Conservation (phyloP, 2,113 vertebrate species). For the Archilochus colubris region DNA sequence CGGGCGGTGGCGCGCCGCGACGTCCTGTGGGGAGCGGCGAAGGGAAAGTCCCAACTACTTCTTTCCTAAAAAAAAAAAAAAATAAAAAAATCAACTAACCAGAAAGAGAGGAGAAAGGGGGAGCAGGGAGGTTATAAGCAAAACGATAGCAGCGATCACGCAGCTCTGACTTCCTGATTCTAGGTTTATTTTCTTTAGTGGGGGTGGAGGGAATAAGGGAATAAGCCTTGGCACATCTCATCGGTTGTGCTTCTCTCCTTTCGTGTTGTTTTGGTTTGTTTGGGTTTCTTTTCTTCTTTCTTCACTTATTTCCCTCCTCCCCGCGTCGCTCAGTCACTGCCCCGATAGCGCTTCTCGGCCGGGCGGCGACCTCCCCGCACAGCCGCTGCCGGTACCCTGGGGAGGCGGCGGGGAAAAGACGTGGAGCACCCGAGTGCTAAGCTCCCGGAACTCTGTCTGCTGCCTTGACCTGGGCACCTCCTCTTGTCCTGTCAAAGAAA, state of each 20-base stretch:
- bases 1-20: not conserved
- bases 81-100: too few relatives aligned
- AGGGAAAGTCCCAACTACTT: not conserved
- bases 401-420: not conserved
- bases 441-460: not conserved
- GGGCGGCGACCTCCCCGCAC: not conserved
- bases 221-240: conserved; percentile 10
- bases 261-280: not conserved
- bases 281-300: not conserved
- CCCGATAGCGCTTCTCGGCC: not conserved
- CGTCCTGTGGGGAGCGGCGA: not conserved
- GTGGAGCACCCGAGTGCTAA: not conserved
- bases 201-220: conserved; percentile 49
- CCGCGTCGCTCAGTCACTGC: not conserved
- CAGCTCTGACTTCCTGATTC: conserved; percentile 49
- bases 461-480: not conserved
- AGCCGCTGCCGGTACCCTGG: not conserved
- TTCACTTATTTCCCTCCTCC: too few relatives aligned
- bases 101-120: too few relatives aligned
- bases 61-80: not conserved
- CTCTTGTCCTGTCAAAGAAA: not conserved
- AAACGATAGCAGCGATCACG: not conserved
- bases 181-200: conserved; percentile 35
- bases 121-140: not conserved
- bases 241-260: not conserved